Base-by-base conservation (phyloP, 2,113 vertebrate species). In the Cyphomyrus discorhynchus region DNA sequence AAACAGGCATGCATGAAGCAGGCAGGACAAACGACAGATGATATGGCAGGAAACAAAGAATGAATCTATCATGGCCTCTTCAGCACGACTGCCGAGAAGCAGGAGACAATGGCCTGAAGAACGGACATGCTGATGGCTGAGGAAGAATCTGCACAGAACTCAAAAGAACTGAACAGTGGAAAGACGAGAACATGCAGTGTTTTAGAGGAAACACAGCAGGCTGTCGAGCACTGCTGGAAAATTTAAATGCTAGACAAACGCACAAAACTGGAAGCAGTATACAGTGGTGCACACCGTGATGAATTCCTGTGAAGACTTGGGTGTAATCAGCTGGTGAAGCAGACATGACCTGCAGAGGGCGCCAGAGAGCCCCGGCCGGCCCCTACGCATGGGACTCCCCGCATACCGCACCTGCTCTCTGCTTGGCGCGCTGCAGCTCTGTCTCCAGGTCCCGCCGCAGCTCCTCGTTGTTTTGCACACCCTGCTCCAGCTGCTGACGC, bases 401-500 rank as follows among this genome's bases (percentile, higher is more conserved):
- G 88, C 0, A 7, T 89, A 93, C 90, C 90, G 93, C 94, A 98
- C 98, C 98, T 97, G 96, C 97, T 92, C 92, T 93, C 74, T 93
- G 94, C 93, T 95, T 96, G 70, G 95, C 93, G 88, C 95, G 94
- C 17, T 96, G 94, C 86, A 97, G 95, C 93, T 98, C 97, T 83
- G 95, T 96, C 92, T 98, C 96, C 94, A 99, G 92, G 31, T 95
- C 92, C 90, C 96, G 97, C 88, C 95, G 95, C 3, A 99, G 95
- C 87, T 97, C 96, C 92, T 94, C 95, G 86, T 97, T 98, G 15
- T 94, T 94, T 42, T 94, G 95, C 91, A 99, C 94, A 3, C 96
- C 95, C 0, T 95, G 96, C 90, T 99, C 97, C 1, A 99, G 95
- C 87, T 98, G 97, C 92, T 96, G 97, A 85, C 97, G 94, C 70